Evolutionary conservation across 2,797 vertebrate species (phyloP), one percentile per base, ranked within the genome.

Genomic region (Liparis tanakae): DNA sequence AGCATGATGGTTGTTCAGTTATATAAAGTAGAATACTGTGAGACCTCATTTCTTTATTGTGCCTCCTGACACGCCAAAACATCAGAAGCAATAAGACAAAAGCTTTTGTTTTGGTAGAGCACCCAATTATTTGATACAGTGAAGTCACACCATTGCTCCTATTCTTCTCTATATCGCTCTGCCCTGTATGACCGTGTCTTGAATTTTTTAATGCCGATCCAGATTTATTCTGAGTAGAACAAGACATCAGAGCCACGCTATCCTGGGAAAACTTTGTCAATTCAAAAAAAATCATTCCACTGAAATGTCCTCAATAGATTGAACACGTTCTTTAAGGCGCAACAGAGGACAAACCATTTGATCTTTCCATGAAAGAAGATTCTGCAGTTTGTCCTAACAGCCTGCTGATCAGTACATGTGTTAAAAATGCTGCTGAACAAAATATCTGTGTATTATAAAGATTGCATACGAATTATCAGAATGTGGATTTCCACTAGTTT

Each of bases 141-240:
- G 7, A 60, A 44, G 30, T 60, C 62, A 55, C 50, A 37, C 30
- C 36, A 44, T 37, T 57, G 50, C 7, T 12, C 51, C 30, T 14
- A 7, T 48, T 48, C 22, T 51, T 6, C 2, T 1, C 12, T 71
- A 4, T 34, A 20, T 72, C 44, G 60, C 37, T 44, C 15, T 14
- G 57, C 39, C 10, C 10, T 39, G 34, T 51, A 22, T 59, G 67
- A 74, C 55, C 48, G 50, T 56, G 41, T 67, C 54, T 44, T 56
- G 13, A 13, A 13, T 20, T 15, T 20, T 2, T 57, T 20, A n/a
- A 61, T 55, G 70, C 72, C 71, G 73, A 41, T 50, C 17, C 37
- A 14, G 44, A 74, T 59, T 33, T 53, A 9, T 51, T 70, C 46
- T 9, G 7, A 13, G n/a, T 36, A 61, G 70, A 59, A 74, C 58